Evolutionary conservation across 2,888 invertebrate species (phyloP).

Genomic region (Hydriomena furcata): DNA sequence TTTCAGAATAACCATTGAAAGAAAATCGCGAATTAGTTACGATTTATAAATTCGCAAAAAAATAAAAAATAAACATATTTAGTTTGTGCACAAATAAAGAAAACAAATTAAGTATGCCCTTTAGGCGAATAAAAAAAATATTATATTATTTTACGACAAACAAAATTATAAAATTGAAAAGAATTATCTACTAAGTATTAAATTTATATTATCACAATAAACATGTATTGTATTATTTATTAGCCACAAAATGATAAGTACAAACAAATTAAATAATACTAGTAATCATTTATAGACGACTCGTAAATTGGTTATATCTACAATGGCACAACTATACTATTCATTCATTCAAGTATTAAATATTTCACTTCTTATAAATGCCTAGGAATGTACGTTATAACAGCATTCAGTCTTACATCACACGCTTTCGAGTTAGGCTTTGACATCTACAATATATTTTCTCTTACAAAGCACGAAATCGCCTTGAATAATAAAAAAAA

Average conservation of each 20-base stretch:
- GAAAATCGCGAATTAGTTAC: not conserved
- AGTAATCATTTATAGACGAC: not conserved
- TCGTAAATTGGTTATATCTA: not conserved
- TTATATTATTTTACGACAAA: no score
- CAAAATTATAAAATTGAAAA: no score
- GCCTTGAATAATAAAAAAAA: no score
- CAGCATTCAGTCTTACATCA: constrained; percentile 7
- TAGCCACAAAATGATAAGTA: not conserved
- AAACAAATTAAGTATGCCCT: no score
- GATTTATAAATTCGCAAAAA: constrained; percentile 9
- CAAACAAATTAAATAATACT: constrained; percentile 4
- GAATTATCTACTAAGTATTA: no score
- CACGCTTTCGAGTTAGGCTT: not conserved
- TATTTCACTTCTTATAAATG: constrained; percentile 1
- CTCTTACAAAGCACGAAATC: no score
- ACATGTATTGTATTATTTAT: not conserved
- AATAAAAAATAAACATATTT: constrained; percentile 1
- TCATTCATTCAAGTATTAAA: not conserved
- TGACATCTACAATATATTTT: not conserved
- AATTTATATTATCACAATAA: no score
- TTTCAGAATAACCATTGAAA: constrained; percentile 17
- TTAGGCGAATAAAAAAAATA: no score
- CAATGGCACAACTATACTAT: constrained; percentile 5
- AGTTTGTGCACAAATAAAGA: constrained; percentile 40
- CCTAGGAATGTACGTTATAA: not conserved